Evolutionary conservation across 2,888 invertebrate species (phyloP), one percentile per base, ranked within the genome.

Genomic region (Hyposoter didymator): DNA sequence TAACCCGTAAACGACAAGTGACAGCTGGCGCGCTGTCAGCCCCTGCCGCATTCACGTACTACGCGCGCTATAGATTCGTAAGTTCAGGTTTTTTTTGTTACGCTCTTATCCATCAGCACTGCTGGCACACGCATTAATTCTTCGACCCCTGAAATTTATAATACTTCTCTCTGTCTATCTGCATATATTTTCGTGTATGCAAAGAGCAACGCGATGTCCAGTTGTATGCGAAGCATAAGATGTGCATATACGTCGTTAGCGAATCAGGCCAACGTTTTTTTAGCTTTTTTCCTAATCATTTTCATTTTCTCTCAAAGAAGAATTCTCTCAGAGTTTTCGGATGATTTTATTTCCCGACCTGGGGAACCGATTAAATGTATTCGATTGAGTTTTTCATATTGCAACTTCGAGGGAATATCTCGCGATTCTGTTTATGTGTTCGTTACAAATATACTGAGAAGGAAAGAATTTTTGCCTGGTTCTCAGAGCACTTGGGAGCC

Each of bases 351-450:
- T 35, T 35, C 5, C 35, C 49, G 49, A 32, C 55, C 47, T 66
- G 59, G 5, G 70, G 64, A 64, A 5, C 14, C 89, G 89, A 88
- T 90, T 89, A 90, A 90, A 90, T 90, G 89, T 88, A 84, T 82
- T 86, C 88, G 89, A 90, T 90, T 88, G 89, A 88, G 82, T 84
- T 82, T 84, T 82, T 73, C 80, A 72, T 19, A 70, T 70, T 85
- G 47, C 87, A 78, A 84, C 39, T 39, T 39, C 39, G 39, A 39
- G 10, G 1, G 10, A 39, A 39, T 5, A 39, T 10, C 8, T 10
- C 1, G 39, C 10, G 39, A 10, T 39, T 10, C 39, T 39, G 39
- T 39, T 39, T 39, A 39, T 39, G 10, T 39, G 39, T 39, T 7
- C 5, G 39, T 39, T 39, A 39, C 39, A 10, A 39, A 39, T 39